Evolutionary conservation across 2,888 invertebrate species (phyloP).

Genomic region (Temnothorax ravouxi): DNA sequence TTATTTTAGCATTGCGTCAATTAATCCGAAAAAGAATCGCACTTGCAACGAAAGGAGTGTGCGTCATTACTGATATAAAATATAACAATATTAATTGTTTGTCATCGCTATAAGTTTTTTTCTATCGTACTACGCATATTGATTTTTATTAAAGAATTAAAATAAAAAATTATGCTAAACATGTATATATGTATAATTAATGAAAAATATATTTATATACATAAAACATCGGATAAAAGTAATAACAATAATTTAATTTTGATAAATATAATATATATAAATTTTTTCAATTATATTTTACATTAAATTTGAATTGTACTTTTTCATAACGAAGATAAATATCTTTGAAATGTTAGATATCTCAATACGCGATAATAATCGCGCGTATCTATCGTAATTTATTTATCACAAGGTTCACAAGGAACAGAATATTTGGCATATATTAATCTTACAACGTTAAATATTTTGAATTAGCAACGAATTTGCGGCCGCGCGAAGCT

Average conservation of each 20-base stretch:
- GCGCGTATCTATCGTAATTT: background rate
- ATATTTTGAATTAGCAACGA: background rate
- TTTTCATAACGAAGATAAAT: background rate
- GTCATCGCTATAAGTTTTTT: background rate
- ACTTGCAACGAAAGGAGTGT: background rate
- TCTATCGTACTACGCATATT: background rate
- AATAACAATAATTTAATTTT: background rate
- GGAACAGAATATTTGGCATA: background rate
- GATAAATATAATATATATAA: background rate
- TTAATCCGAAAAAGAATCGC: slow-evolving; percentile 2
- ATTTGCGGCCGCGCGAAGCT: no score
- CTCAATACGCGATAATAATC: background rate
- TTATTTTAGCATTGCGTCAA: background rate
- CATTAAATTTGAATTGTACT: background rate
- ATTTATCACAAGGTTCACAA: background rate
- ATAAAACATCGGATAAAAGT: background rate
- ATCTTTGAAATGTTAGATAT: background rate
- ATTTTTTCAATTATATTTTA: background rate
- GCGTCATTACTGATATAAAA: background rate
- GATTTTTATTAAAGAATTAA: background rate
- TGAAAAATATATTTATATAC: background rate
- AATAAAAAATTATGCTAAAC: background rate
- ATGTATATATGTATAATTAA: background rate
- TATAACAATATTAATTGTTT: slow-evolving; percentile 16
- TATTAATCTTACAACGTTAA: background rate